These are phyloP conservation scores for Deilephila porcellus DNA, from an alignment of 2,888 invertebrate species.

Conservation along the genomic window DNA sequence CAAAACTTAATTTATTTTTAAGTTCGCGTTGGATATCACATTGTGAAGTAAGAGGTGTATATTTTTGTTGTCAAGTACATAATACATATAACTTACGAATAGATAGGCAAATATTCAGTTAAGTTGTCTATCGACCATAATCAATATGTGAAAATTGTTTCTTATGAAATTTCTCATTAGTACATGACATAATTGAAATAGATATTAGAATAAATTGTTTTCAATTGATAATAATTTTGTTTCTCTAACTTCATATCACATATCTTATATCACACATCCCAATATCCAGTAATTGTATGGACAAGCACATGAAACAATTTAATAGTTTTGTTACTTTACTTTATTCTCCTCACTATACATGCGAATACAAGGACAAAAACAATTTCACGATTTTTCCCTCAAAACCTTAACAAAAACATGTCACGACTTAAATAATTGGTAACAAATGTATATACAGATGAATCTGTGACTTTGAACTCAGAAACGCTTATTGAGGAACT, in stretches of 20 bases:
- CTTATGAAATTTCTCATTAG: background rate
- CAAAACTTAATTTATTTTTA: conserved; percentile 53
- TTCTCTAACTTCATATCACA: conserved; percentile 36
- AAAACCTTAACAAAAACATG: conserved; percentile 63
- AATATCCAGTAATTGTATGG: background rate
- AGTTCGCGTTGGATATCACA: conserved; percentile 53
- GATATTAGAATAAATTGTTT: conserved; percentile 57
- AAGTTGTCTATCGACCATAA: background rate
- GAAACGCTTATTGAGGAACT: conserved; percentile 33
- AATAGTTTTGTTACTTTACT: conserved; percentile 68
- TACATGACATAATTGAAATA: conserved; percentile 57
- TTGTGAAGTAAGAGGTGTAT: background rate
- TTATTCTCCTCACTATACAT: conserved; percentile 82
- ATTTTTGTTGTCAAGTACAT: conserved; percentile 20
- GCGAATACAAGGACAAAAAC: conserved; percentile 77
- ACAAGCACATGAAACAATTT: conserved; percentile 19
- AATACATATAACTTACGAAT: background rate
- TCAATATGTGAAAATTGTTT: background rate
- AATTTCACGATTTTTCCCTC: conserved; percentile 61
- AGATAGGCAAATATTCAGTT: background rate
- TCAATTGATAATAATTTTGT: conserved; percentile 29
- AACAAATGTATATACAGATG: conserved; percentile 68
- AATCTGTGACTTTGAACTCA: conserved; percentile 26
- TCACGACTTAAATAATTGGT: conserved; percentile 69
- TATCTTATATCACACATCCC: background rate